phyloP scores from a whole-genome alignment of 2,113 vertebrate genomes.

The Corvus hawaiiensis region DNA sequence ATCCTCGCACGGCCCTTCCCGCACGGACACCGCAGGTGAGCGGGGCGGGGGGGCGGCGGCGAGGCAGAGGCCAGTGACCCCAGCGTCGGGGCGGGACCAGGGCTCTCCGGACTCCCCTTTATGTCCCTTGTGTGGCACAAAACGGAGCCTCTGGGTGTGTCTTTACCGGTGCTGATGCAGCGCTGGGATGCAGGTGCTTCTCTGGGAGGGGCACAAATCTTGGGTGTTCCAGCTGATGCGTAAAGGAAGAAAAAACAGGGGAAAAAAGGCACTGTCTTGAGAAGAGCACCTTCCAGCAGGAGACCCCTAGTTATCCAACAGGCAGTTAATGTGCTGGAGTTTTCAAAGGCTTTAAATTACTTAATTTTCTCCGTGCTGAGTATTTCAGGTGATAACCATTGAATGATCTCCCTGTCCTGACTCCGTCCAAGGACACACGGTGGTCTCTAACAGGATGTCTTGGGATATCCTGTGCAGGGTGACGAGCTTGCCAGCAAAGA shows the following conservation, averaged over 20 bases:
- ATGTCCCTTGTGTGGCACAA: not conserved
- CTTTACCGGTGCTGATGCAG: fast-evolving
- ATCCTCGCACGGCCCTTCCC: not conserved
- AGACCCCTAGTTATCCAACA: fast-evolving
- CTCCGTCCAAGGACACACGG: fast-evolving
- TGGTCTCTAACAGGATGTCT: not conserved
- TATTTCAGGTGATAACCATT: fast-evolving
- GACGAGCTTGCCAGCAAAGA: not conserved
- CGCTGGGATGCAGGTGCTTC: not conserved
- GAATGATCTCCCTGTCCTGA: not conserved
- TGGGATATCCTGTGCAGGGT: not conserved
- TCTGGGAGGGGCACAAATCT: not conserved
- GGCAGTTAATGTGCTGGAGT: fast-evolving
- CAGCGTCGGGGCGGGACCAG: not conserved
- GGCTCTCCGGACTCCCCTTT: not conserved
- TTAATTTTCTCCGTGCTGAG: fast-evolving
- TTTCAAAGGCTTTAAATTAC: too few relatives aligned
- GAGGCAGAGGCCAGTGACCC: not conserved
- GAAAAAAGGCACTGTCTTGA: fast-evolving
- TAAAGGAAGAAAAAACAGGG: too few relatives aligned
- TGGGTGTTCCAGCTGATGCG: not conserved
- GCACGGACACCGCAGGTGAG: conserved; percentile 1
- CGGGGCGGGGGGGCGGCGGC: not conserved
- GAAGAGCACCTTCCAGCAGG: not conserved
- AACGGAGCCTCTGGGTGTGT: not conserved